Base-by-base conservation (phyloP, 2,797 vertebrate genomes). In the Coregonus suidteri region DNA sequence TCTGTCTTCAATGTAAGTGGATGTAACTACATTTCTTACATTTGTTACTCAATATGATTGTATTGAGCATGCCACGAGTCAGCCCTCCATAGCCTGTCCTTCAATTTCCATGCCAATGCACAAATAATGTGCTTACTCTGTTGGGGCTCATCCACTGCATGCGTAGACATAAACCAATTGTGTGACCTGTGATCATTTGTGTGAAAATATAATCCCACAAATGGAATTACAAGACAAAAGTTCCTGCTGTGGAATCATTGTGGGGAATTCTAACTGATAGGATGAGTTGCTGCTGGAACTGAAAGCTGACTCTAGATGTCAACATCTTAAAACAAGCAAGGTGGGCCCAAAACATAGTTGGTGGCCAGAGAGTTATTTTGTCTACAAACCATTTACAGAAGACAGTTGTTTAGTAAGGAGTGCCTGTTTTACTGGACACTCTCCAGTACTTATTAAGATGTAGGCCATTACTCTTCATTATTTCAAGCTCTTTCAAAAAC, bases 1-100 rank as follows among this genome's bases (percentile, higher is more conserved):
- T 95, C 95, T 14, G 95, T 99, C 37, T 96, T 95, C 84, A 96
- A 97, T 93, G 98, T 99, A 95, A 97, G 93, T 94, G 18, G 65
- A 74, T 80, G 59, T 77, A 31, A 31, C 25, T 59, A 13, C 65
- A 9, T 9, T 64, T 64, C 56, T n/a, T 59, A 6, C 18, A 20
- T 59, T 59, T 59, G 56, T 59, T 59, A 59, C 7, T 59, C n/a
- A 14, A 66, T 66, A 16, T 66, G 73, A 62, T 62, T 69, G 18
- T 70, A 13, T 68, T 85, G 6, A 15, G 66, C 51, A 66, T 30
- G 52, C 75, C 9, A 15, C n/a, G 51, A 66, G 41, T 25, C 13
- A 62, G 37, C n/a, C 18, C n/a, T 4, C 41, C 47, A 4, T 18
- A 70, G 9, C 53, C 68, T 77, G 37, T 20, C 37, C 35, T 71